phyloP scores from a whole-genome alignment of 2,888 invertebrate genomes.

The Tachystola acroxantha region DNA sequence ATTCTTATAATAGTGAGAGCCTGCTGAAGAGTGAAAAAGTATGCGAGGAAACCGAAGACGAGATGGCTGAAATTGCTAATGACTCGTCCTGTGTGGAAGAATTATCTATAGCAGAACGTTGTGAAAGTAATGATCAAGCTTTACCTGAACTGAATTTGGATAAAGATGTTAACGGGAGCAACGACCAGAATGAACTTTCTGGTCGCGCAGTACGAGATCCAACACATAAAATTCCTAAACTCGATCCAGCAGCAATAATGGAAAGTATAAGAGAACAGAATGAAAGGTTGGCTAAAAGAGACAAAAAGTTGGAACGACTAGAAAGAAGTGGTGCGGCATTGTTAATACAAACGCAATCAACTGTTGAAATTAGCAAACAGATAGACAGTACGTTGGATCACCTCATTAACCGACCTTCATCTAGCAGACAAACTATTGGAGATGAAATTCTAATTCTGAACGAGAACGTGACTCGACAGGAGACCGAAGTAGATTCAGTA shows the following conservation, averaged over 20 bases:
- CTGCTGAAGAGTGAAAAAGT: conserved; percentile 36
- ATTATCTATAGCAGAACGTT: conserved; percentile 16
- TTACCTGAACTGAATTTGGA: not conserved
- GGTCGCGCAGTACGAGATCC: not conserved
- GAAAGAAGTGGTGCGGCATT: conserved; percentile 15
- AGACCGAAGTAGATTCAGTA: not conserved
- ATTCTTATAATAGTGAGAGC: conserved; percentile 45
- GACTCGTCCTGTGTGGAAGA: conserved; percentile 45
- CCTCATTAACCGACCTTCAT: conserved; percentile 27
- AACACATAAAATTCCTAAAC: conserved; percentile 11
- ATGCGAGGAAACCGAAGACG: conserved; percentile 60
- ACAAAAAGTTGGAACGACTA: conserved; percentile 16
- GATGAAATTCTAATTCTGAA: not conserved
- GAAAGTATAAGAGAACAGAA: conserved; percentile 36
- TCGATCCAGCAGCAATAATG: conserved; percentile 37
- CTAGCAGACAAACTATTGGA: conserved; percentile 14
- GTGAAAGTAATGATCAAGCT: conserved; percentile 3
- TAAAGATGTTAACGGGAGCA: not conserved
- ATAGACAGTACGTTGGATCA: conserved; percentile 19
- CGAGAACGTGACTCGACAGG: not conserved
- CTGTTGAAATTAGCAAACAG: conserved; percentile 14
- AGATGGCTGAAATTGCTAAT: conserved; percentile 49
- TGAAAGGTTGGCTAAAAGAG: conserved; percentile 21
- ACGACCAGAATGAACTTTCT: not conserved
- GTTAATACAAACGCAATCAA: conserved; percentile 17